phyloP scores from a whole-genome alignment of 2,888 invertebrate genomes.

The Koerneria pararmatus region DNA sequence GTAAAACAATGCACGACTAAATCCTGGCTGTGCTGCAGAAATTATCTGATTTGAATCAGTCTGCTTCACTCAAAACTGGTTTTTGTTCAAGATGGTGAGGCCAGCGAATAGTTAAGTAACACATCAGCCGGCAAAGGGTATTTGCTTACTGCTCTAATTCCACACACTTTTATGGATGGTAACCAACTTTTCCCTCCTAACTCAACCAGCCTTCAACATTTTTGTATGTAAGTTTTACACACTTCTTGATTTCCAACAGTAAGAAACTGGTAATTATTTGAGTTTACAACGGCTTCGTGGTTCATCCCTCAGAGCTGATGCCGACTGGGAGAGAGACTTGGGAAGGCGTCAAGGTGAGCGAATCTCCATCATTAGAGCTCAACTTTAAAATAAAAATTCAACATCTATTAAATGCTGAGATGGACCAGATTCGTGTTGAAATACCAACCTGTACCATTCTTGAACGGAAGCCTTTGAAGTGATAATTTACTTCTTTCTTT shows the following conservation, averaged over 20 bases:
- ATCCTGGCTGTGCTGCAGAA: too few species aligned
- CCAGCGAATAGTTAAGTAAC: too few species aligned
- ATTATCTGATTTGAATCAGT: too few species aligned
- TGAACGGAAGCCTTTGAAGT: too few species aligned
- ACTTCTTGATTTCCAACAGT: slow-evolving; percentile 9
- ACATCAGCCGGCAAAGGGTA: too few species aligned
- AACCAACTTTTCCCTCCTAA: not conserved
- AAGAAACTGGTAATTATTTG: too few species aligned
- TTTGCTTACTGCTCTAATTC: slow-evolving; percentile 14
- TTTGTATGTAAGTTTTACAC: not conserved
- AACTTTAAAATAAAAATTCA: not conserved
- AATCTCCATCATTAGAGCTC: slow-evolving; percentile 30
- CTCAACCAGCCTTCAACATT: not conserved
- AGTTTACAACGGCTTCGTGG: slow-evolving; percentile 55
- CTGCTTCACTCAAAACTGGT: too few species aligned
- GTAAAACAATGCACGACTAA: too few species aligned
- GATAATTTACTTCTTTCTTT: too few species aligned
- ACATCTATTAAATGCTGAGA: not conserved
- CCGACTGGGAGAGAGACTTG: slow-evolving; percentile 57
- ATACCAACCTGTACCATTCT: too few species aligned
- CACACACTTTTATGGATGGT: not conserved
- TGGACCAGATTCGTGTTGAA: too few species aligned
- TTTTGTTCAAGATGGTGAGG: too few species aligned
- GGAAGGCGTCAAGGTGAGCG: slow-evolving; percentile 52
- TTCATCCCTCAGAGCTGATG: slow-evolving; percentile 48